Base-by-base conservation (phyloP, 2,888 invertebrate genomes). In the Psylliodes chrysocephalus region DNA sequence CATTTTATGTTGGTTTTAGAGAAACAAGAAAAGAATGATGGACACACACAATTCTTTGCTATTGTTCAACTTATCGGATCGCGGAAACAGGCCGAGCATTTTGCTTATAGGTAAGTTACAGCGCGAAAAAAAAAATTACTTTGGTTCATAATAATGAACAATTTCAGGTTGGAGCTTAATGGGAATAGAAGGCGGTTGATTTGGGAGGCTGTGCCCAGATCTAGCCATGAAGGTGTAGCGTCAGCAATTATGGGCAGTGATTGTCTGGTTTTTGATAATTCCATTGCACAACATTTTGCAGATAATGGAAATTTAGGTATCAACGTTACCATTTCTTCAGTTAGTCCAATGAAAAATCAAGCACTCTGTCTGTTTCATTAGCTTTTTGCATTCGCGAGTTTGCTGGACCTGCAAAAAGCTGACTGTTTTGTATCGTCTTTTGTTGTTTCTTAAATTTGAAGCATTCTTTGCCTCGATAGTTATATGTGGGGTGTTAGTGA, bases 1-100 rank as follows among this genome's bases (percentile, higher is more conserved):
- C 96, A 98, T 83, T 99, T 99, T 80, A 99, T 99, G 98, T 87
- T 99, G 71, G 98, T 99, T 30, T 87, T 99, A 53, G 99, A 99
- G 82, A 98, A 98, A 81, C 96, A 97, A 84, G 97, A 97, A 78
- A 98, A 98, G 81, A 95, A 92, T 82, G 97, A 98, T 85, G 97
- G 95, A 0, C 94, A 95, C 79, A 95, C 95, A 77, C 95, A 96
- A 80, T 96, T 96, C 82, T 96, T 95, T 85, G 99, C 99, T 17
- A 98, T 99, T 78, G 99, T 99, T 30, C 99, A 99, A 83, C 86
- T 99, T 51, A 99, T 99, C 83, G 99, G 99, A 19, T 96, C 98
- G 47, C 88, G 97, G 66, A 99, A 99, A 82, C 98, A 99, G 84
- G 98, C 99, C 10, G 98, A 99, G 84, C 96, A 96, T 82, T 99